A percentile compares a stretch with the other conserved stretches of the same genome.
Conservation (phyloP, 2,113 vertebrate species). For the Scalopus aquaticus region DNA sequence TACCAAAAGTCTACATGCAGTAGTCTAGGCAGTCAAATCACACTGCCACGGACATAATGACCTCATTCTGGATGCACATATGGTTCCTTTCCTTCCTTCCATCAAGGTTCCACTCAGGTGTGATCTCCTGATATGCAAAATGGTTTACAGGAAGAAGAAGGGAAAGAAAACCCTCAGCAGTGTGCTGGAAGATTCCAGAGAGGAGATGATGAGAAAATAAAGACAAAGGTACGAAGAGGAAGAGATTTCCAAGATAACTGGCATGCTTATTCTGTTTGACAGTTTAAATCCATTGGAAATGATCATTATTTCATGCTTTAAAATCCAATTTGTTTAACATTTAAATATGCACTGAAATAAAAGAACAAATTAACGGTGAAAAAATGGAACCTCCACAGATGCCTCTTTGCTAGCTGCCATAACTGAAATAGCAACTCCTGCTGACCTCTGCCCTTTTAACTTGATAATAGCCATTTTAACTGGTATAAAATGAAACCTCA, state of each 20-base stretch:
- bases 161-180: background rate
- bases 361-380: background rate
- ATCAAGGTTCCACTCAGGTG: background rate
- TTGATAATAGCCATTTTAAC: background rate
- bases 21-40: background rate
- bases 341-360: background rate
- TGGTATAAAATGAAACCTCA: no score
- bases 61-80: background rate
- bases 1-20: background rate
- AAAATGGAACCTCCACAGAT: background rate
- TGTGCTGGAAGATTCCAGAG: background rate
- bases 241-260: background rate
- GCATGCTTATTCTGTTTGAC: background rate
- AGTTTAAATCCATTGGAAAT: slow-evolving; percentile 19
- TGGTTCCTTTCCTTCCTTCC: background rate
- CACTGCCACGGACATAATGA: background rate
- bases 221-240: background rate
- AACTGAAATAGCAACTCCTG: background rate
- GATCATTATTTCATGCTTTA: background rate
- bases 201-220: background rate
- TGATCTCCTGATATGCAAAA: background rate
- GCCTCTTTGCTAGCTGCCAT: background rate
- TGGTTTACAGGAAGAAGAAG: background rate
- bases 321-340: background rate
- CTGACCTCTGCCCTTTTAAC: background rate